These are phyloP conservation scores for Phallusia fumigata DNA, from an alignment of 23 tunicate species.

Conservation along the genomic window DNA sequence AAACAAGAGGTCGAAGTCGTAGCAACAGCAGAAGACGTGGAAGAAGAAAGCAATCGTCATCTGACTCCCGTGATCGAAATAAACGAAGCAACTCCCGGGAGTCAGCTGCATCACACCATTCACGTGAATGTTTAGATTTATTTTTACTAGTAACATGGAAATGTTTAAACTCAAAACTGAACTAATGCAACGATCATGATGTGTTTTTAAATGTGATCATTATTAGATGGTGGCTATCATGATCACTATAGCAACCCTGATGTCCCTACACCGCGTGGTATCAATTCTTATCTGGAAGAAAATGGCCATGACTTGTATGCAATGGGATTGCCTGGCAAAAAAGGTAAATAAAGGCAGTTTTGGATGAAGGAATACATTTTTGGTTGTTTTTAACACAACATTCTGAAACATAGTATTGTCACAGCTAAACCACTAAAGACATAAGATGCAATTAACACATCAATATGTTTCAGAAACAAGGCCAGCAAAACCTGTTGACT, in stretches of 20 bases:
- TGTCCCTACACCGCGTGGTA: constrained; percentile 68
- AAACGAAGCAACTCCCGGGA: neutral
- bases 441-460: neutral
- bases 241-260: neutral
- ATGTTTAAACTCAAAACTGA: too few species aligned
- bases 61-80: neutral
- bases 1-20: constrained; percentile 8
- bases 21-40: constrained; percentile 19
- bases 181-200: neutral
- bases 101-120: neutral
- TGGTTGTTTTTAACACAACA: too few species aligned
- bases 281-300: constrained; percentile 53
- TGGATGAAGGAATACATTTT: too few species aligned
- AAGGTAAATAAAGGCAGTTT: neutral
- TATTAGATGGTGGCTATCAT: neutral
- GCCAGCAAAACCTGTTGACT: too few species aligned
- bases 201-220: neutral
- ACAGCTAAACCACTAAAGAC: too few species aligned
- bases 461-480: too few species aligned
- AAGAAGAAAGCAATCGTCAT: neutral
- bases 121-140: neutral
- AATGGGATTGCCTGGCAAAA: neutral
- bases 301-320: constrained; percentile 74
- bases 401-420: too few species aligned
- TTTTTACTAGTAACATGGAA: too few species aligned